Evolutionary conservation across 2,113 vertebrate genomes (phyloP).

Genomic region (Misgurnus anguillicaudatus): DNA sequence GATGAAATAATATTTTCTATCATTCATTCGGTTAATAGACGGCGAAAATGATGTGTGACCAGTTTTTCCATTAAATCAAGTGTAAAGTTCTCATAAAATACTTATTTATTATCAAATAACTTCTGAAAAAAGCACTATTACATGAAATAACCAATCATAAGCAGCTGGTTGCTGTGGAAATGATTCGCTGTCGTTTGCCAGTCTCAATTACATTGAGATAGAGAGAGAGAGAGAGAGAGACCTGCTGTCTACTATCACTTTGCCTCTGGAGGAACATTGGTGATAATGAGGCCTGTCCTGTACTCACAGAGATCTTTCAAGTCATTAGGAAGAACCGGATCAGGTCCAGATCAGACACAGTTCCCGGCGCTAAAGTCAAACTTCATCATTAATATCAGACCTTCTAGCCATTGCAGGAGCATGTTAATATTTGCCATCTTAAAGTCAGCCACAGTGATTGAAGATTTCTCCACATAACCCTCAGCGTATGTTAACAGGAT

Average conservation of each 20-base stretch:
- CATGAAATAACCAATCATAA: slow-evolving; percentile 1
- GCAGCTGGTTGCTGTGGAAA: not conserved
- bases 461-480: slow-evolving; percentile 20
- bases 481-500: slow-evolving; percentile 33
- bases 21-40: slow-evolving; percentile 60
- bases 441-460: slow-evolving; percentile 21
- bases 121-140: slow-evolving; percentile 1
- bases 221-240: slow-evolving; percentile 37
- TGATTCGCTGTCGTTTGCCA: slow-evolving; percentile 49
- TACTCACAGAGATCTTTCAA: slow-evolving; percentile 44
- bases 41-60: slow-evolving; percentile 54
- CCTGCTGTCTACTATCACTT: slow-evolving; percentile 54
- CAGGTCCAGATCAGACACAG: slow-evolving; percentile 28
- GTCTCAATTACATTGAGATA: slow-evolving; percentile 53
- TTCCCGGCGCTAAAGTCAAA: slow-evolving; percentile 33
- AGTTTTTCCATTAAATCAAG: slow-evolving; percentile 57
- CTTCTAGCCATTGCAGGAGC: slow-evolving; percentile 29
- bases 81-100: slow-evolving; percentile 59
- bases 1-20: slow-evolving; percentile 55
- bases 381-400: slow-evolving; percentile 46
- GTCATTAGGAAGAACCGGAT: slow-evolving; percentile 60
- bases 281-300: slow-evolving; percentile 64
- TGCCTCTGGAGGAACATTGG: slow-evolving; percentile 60
- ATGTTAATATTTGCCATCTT: slow-evolving; percentile 25
- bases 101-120: slow-evolving; percentile 12